These are phyloP conservation scores for Hololepta plana DNA, from an alignment of 2,888 invertebrate genomes.

Conservation along the genomic window DNA sequence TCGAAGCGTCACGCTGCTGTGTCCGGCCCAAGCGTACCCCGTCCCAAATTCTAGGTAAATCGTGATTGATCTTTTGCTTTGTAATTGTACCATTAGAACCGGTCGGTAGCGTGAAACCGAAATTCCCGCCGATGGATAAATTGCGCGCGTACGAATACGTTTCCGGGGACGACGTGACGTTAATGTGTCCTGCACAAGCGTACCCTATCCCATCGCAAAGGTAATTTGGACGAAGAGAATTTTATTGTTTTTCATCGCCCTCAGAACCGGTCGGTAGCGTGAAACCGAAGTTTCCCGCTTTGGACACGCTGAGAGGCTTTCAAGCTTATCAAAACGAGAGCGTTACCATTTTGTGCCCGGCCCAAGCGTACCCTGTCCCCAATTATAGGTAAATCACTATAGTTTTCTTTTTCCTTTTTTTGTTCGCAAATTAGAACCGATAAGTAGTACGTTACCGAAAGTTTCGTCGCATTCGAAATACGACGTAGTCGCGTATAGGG, in stretches of 20 bases:
- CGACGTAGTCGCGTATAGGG: conserved; percentile 19
- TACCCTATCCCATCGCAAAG: conserved; percentile 55
- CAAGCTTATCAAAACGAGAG: conserved; percentile 30
- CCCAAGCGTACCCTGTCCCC: conserved; percentile 15
- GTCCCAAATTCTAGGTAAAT: conserved; percentile 53
- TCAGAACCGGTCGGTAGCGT: conserved; percentile 40
- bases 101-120: conserved; percentile 57
- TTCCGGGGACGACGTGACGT: conserved; percentile 28
- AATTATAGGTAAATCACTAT: conserved; percentile 1
- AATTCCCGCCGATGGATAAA: conserved; percentile 27
- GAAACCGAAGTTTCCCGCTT: conserved; percentile 41
- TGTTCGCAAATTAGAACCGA: conserved; percentile 25
- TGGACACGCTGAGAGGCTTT: conserved; percentile 46
- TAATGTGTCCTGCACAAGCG: conserved; percentile 47
- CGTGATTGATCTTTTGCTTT: conserved; percentile 7
- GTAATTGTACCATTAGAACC: conserved; percentile 43
- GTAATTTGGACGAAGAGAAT: conserved; percentile 26
- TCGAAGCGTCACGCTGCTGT: conserved; percentile 42
- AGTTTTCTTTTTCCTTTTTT: conserved; percentile 3
- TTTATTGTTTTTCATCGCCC: conserved; percentile 7
- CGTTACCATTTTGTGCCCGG: conserved; percentile 50
- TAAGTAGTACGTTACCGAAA: conserved; percentile 32
- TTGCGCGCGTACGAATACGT: conserved; percentile 20
- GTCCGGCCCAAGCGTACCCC: conserved; percentile 61
- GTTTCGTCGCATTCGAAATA: conserved; percentile 25